Evolutionary conservation across 2,797 vertebrate species (phyloP), one percentile per base, ranked within the genome.

Genomic region (Dipus sagitta): DNA sequence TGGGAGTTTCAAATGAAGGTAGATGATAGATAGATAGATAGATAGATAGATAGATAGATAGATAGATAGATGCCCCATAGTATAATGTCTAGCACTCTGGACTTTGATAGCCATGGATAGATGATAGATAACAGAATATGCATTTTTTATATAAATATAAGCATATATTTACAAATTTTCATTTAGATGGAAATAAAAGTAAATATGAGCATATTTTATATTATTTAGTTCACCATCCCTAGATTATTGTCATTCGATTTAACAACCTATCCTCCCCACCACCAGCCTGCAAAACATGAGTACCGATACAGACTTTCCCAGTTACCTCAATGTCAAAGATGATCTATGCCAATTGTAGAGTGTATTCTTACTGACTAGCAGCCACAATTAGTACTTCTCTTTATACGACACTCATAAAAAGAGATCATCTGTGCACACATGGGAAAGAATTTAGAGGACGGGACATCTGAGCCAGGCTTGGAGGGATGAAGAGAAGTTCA

Each of bases 121-220:
- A 54, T 18, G 30, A 30, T 0, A 12, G 13, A 12, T n/a, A 70
- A 20, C 11, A 28, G 28, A 28, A 79, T 32, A 3, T 14, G 52
- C 77, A 14, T 64, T 30, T 70, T 13, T 64, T 10, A 52, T 52
- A 30, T 54, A 23, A 6, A 14, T 34, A 23, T 47, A 28, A 17
- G 38, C 3, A 34, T 10, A 24, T 87, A 38, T 52, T 76, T 77
- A 9, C 12, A n/a, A 38, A 38, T 76, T 89, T 83, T 95, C n/a
- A 87, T 84, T 89, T 76, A 87, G 42, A 90, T 64, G 34, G 67
- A 58, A 91, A 91, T 78, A 78, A 47, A 47, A 47, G 68, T 80
- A 71, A 94, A 30, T 30, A 47, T 28, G 7, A 89, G 54, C 81
- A 38, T 64, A 71, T 67, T 91, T 77, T 76, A 64, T 32, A 78